Base-by-base conservation (phyloP, 2,888 invertebrate species). In the Tetramorium bicarinatum region DNA sequence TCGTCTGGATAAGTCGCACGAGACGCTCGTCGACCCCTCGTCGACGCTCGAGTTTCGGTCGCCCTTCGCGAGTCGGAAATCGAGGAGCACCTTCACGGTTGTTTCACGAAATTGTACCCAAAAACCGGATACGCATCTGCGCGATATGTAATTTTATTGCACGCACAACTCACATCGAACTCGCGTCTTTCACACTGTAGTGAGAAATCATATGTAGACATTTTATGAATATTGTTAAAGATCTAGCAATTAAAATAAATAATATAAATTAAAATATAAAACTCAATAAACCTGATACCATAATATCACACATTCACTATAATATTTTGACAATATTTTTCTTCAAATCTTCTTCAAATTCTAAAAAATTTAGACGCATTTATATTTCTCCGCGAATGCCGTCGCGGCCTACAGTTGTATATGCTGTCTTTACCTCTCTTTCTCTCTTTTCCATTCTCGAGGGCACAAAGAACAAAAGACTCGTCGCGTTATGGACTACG, bases 1-100 rank as follows among this genome's bases (percentile, higher is more conserved):
- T 85, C 90, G 90, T 89, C 88, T 91, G 90, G 89, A 89, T 87
- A 85, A 91, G 91, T 88, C 89, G 90, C 90, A 87, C 81, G 88
- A 83, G 86, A 90, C 87, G 88, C 90, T 89, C 87, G 84, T 66
- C 85, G 83, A 85, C 87, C 84, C 56, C 75, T 79, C 71, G 75
- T 81, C 82, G 80, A 47, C 82, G 82, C 69, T 67, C 56, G 79
- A 79, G 47, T 79, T 79, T 79, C 79, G 47, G 47, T 41, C 79
- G 44, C 47, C 72, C 29, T 80, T 18, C 59, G 59, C 47, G 34
- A 59, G 21, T 59, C 72, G 59, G 47, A 34, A 71, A 47, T 80
- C 47, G 79, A 71, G 59, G 59, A 38, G 47, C 71, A 59, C 21
- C 59, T 59, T 34, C 38, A 47, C 59, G 47, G 47, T 25, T 71